These are phyloP conservation scores for Coregonus sp. DNA, from an alignment of 2,797 vertebrate genomes.

Conservation along the genomic window DNA sequence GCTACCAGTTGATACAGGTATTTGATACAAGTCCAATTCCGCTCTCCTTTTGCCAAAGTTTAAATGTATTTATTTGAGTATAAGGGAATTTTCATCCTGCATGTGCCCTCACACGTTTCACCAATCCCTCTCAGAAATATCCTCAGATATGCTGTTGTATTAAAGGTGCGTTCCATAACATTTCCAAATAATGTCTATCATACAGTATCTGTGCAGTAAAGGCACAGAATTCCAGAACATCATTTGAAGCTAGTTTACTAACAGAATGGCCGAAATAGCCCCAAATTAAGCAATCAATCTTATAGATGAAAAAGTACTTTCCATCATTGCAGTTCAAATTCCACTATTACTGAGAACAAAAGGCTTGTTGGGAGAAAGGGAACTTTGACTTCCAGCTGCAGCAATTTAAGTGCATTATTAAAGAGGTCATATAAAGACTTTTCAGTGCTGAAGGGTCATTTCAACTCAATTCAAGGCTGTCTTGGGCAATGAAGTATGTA, in stretches of 20 bases:
- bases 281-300: not conserved
- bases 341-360: not conserved
- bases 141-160: not conserved
- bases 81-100: not conserved
- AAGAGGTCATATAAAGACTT: not conserved
- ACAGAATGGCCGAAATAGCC: not conserved
- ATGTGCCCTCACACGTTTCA: not conserved
- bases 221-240: not conserved
- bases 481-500: not conserved
- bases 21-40: too few relatives aligned
- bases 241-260: not conserved
- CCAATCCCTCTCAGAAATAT: not conserved
- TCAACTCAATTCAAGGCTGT: slow-evolving; percentile 12
- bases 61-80: too few relatives aligned
- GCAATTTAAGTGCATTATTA: not conserved
- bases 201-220: not conserved
- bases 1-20: too few relatives aligned
- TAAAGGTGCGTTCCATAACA: not conserved
- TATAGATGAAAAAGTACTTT: not conserved
- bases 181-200: not conserved
- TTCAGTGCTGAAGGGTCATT: not conserved
- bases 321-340: not conserved
- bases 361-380: not conserved
- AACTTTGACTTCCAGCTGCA: not conserved
- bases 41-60: too few relatives aligned